Evolutionary conservation across 2,797 vertebrate genomes (phyloP), one percentile per base, ranked within the genome.

Genomic region (Sarcoramphus papa): DNA sequence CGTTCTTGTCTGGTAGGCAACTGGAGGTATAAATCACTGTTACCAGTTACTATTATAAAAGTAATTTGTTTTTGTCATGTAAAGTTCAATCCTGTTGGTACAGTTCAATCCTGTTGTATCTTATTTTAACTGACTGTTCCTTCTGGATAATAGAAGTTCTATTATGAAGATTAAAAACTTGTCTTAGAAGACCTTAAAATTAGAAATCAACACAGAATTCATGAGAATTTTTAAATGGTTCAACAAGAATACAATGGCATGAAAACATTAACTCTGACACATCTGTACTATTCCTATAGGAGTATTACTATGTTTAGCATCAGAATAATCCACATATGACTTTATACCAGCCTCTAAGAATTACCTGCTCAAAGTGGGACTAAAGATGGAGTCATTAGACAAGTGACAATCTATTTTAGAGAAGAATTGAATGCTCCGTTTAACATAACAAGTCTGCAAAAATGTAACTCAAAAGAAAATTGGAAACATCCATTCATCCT

Each of bases 381-480:
- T 94, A 79, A 86, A 90, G 27, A 92, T 40, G 83, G 68, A 85
- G 47, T 85, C 62, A 90, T 72, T 78, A 94, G 35, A 69, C 41
- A 94, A 96, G 70, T 50, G 68, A 53, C 30, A 59, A 77, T 65
- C 68, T 97, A 95, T 94, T 97, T 97, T 96, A 91, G 84, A 85
- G 27, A 79, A 68, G 88, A 95, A 95, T 40, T 81, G 70, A 88
- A 96, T 74, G 10, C 31, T 93, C 45, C 91, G 68, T 91, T 96
- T 90, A 95, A 86, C 16, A 24, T 86, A 95, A 82, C 21, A 35
- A 88, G 60, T 68, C 40, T 75, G 12, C 28, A 59, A 82, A 94
- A 92, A 94, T 87, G 37, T 60, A 95, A 79, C 21, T 24, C n/a
- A 30, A 83, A 54, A 40, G 70, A 84, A 37, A 73, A 47, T 1